phyloP scores from a whole-genome alignment of 2,797 vertebrate genomes.

The Alosa sapidissima region DNA sequence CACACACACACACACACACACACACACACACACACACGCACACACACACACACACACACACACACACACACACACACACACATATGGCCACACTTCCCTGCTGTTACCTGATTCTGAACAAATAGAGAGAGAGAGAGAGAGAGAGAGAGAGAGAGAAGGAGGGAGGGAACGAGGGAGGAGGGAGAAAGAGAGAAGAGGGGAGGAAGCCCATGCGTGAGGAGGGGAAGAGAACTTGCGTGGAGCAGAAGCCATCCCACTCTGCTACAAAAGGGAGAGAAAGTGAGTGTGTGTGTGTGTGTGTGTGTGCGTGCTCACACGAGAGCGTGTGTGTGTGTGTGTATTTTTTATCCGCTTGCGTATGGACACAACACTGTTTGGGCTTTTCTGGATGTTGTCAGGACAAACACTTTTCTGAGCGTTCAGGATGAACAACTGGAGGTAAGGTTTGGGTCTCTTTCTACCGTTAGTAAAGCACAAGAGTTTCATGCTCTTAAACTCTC shows the following conservation, averaged over 20 bases:
- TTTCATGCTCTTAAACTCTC: neutral
- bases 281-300: neutral
- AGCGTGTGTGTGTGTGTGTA: neutral
- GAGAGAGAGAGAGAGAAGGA: neutral
- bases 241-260: conserved; percentile 8
- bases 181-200: neutral
- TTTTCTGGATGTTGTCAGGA: conserved; percentile 9
- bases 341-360: neutral
- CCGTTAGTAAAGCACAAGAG: neutral
- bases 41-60: conserved; percentile 2
- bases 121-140: neutral
- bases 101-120: conserved; percentile 27
- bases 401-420: neutral
- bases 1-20: neutral
- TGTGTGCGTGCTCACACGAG: neutral
- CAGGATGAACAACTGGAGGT: conserved; percentile 17
- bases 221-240: neutral
- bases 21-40: neutral
- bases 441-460: neutral
- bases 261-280: neutral
- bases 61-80: neutral
- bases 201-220: conserved; percentile 1
- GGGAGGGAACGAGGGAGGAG: conserved; percentile 1
- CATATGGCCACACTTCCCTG: neutral
- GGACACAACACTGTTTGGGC: neutral